Conservation (phyloP, 2,113 vertebrate genomes). For the Istiophorus platypterus region DNA sequence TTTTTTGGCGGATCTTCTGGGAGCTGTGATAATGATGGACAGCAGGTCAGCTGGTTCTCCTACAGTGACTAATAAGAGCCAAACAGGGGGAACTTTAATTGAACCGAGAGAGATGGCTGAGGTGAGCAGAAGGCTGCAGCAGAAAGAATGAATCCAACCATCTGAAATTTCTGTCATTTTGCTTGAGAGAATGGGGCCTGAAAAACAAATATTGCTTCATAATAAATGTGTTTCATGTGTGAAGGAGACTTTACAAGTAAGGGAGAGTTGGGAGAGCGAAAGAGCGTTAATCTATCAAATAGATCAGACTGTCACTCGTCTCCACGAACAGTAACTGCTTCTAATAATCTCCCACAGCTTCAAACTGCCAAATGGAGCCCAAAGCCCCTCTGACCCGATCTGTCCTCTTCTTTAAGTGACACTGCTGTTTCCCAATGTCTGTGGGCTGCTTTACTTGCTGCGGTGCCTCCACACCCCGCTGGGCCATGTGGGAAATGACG, state of each 20-base stretch:
- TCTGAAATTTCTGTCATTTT: not conserved
- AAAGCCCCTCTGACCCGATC: not conserved
- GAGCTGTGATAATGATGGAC: constrained; percentile 45
- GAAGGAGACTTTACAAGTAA: not conserved
- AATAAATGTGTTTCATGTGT: not conserved
- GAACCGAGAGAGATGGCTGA: constrained; percentile 15
- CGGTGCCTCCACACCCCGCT: constrained; percentile 37
- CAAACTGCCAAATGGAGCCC: constrained; percentile 34
- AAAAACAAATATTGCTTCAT: not conserved
- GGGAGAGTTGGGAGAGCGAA: not conserved
- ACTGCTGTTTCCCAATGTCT: not conserved
- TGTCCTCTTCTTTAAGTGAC: constrained; percentile 9
- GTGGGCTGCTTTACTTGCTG: constrained; percentile 19
- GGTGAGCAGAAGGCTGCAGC: not conserved
- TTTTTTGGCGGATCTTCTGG: constrained; percentile 47
- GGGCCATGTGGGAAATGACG: constrained; percentile 52
- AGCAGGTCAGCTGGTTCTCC: constrained; percentile 13
- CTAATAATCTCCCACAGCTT: constrained; percentile 14
- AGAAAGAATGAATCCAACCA: not conserved
- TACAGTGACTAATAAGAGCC: constrained; percentile 26
- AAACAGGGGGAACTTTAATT: constrained; percentile 20
- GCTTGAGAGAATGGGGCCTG: not conserved
- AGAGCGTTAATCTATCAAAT: constrained; percentile 6
- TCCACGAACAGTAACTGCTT: constrained; percentile 10
- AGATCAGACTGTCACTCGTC: constrained; percentile 10